Evolutionary conservation across 2,888 invertebrate species (phyloP).

Genomic region (Nomada fabriciana): DNA sequence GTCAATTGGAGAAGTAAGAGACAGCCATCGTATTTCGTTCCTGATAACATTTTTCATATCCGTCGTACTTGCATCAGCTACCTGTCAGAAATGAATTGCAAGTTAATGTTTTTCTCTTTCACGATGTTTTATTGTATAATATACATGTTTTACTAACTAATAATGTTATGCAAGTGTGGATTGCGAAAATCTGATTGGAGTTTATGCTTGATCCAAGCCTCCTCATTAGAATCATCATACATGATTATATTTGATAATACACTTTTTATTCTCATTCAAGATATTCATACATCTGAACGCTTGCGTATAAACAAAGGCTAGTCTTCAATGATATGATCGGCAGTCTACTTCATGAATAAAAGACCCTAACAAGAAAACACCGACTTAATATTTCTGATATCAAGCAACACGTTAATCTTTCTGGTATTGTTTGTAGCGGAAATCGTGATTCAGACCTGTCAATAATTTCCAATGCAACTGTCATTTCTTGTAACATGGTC

Average conservation of each 20-base stretch:
- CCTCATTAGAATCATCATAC: neutral
- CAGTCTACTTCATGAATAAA: conserved; percentile 50
- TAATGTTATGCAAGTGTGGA: neutral
- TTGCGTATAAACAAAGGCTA: conserved; percentile 7
- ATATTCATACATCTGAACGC: neutral
- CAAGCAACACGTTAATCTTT: conserved; percentile 39
- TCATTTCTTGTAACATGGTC: conserved; percentile 19
- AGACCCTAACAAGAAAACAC: conserved; percentile 38
- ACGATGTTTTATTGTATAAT: neutral
- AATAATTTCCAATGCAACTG: conserved; percentile 37
- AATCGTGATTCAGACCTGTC: conserved; percentile 48
- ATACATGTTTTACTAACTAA: neutral
- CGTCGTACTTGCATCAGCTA: neutral
- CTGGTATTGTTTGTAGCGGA: conserved; percentile 40
- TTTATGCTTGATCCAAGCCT: no score
- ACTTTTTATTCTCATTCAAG: neutral
- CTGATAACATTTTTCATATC: neutral
- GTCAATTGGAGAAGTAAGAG: no score
- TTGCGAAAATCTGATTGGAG: no score
- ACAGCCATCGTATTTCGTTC: no score
- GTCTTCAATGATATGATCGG: conserved; percentile 28
- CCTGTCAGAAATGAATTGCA: neutral
- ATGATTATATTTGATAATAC: neutral
- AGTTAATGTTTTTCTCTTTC: neutral
- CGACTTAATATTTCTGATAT: conserved; percentile 49